phyloP scores from a whole-genome alignment of 2,888 invertebrate species.

The Rhopalosiphum nymphaeae region DNA sequence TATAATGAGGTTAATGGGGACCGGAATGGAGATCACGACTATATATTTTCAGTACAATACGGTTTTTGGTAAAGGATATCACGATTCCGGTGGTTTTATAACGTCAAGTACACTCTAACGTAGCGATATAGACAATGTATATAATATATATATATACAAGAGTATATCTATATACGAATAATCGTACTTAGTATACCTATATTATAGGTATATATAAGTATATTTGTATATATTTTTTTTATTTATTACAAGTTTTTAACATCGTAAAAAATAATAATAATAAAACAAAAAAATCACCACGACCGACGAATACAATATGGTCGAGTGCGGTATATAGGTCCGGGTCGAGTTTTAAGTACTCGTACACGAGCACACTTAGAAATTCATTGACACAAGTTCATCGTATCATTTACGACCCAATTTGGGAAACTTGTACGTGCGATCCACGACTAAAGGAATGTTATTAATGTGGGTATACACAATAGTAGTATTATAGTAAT shows the following conservation, averaged over 20 bases:
- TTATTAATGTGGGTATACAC: neutral
- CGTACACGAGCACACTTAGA: conserved; percentile 34
- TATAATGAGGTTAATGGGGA: conserved; percentile 23
- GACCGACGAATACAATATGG: neutral
- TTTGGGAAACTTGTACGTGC: conserved; percentile 25
- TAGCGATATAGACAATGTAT: neutral
- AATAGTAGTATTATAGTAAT: neutral
- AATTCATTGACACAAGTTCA: conserved; percentile 25
- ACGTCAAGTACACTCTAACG: conserved; percentile 13
- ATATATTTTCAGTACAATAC: conserved; percentile 18
- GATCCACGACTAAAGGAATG: neutral
- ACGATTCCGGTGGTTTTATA: conserved; percentile 42
- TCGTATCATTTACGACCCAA: conserved; percentile 35
- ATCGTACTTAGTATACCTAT: neutral
- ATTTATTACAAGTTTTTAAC: neutral
- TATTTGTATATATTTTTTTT: neutral
- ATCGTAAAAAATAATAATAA: conserved; percentile 19
- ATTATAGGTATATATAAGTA: neutral
- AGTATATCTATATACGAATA: neutral
- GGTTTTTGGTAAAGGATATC: conserved; percentile 40
- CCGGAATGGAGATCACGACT: conserved; percentile 38
- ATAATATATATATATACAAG: conserved; percentile 11
- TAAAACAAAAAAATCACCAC: conserved; percentile 3
- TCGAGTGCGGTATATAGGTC: conserved; percentile 11
- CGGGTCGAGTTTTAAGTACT: conserved; percentile 38